Evolutionary conservation across 2,113 vertebrate genomes (phyloP).

Genomic region (Ceyx margarethae): DNA sequence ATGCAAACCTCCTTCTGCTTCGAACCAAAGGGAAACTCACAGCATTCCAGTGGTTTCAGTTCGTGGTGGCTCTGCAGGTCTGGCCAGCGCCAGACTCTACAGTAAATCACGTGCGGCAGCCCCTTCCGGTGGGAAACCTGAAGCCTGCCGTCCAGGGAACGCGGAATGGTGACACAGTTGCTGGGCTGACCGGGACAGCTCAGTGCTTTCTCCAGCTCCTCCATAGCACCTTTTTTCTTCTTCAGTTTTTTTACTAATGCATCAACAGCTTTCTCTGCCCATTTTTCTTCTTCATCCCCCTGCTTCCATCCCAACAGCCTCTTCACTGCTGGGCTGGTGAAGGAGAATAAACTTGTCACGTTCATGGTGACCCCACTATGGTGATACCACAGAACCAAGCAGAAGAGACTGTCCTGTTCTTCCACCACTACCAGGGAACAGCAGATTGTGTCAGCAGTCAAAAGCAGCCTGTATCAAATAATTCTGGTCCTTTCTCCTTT

Average conservation of each 20-base stretch:
- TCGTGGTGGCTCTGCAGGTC: slow-evolving; percentile 97
- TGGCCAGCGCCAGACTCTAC: slow-evolving; percentile 96
- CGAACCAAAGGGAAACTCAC: slow-evolving; percentile 95
- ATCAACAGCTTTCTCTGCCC: slow-evolving; percentile 97
- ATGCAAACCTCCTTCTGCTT: slow-evolving; percentile 99
- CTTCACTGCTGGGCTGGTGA: slow-evolving; percentile 96
- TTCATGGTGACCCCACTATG: slow-evolving; percentile 79
- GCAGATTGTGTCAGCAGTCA: background rate
- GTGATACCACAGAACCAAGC: background rate
- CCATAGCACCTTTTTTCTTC: slow-evolving; percentile 99
- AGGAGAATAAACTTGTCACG: slow-evolving; percentile 97
- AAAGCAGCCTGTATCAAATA: background rate
- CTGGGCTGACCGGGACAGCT: slow-evolving; percentile 95
- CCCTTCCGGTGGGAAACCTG: slow-evolving; percentile 96
- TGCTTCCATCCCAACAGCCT: slow-evolving; percentile 97
- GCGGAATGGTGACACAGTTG: slow-evolving; percentile 95
- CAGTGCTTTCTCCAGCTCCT: slow-evolving; percentile 92
- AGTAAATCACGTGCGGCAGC: slow-evolving; percentile 93
- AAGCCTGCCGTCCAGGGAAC: slow-evolving; percentile 91
- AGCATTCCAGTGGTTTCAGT: slow-evolving; percentile 96
- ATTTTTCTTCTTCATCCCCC: slow-evolving; percentile 97
- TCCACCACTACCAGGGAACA: background rate
- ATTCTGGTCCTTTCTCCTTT: slow-evolving; percentile 2
- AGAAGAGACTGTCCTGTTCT: background rate
- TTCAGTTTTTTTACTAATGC: slow-evolving; percentile 96